Evolutionary conservation across 2,113 vertebrate species (phyloP).

Genomic region (Eonycteris spelaea): DNA sequence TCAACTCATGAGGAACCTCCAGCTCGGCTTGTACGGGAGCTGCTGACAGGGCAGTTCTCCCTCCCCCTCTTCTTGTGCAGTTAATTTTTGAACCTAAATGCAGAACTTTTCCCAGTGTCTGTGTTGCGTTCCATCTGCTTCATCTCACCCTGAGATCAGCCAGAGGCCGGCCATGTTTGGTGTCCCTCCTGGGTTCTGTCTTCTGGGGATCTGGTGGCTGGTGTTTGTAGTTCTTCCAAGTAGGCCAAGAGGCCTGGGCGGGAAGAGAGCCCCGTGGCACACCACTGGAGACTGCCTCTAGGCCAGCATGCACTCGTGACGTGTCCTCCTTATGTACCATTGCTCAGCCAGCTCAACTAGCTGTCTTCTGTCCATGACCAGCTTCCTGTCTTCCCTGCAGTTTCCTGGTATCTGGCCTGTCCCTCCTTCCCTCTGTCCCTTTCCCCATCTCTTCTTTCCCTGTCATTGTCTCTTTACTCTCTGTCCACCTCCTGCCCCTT

Average conservation of each 20-base stretch:
- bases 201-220: too few relatives aligned
- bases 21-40: not conserved
- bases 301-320: accelerated
- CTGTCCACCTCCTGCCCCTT: constrained; percentile 35
- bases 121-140: not conserved
- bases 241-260: too few relatives aligned
- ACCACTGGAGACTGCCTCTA: too few relatives aligned
- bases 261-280: too few relatives aligned
- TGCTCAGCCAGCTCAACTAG: not conserved
- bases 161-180: not conserved
- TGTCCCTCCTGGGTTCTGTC: too few relatives aligned
- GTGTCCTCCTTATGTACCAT: not conserved
- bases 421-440: not conserved
- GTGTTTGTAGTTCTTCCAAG: too few relatives aligned
- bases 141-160: not conserved
- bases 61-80: too few relatives aligned
- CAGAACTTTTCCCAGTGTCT: not conserved
- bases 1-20: not conserved
- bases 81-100: not conserved
- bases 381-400: not conserved
- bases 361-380: not conserved
- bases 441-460: not conserved
- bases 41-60: not conserved
- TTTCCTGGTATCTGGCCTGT: not conserved
- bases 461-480: not conserved